Conservation (phyloP, 1,140 invertebrate genomes). For the Patella vulgata region DNA sequence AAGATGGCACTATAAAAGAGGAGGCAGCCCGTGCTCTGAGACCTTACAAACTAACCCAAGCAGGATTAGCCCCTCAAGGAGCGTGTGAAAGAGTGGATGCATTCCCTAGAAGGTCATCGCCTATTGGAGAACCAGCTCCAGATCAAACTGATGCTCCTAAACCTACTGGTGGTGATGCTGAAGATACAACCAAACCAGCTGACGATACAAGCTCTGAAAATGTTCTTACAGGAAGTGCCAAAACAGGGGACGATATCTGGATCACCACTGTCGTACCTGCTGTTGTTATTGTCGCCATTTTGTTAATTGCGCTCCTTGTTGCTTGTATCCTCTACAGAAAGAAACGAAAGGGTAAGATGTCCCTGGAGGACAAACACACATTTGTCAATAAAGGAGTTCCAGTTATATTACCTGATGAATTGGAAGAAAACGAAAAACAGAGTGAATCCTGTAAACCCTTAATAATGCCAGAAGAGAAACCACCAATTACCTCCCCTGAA, state of each 20-base stretch:
- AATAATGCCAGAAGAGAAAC: constrained; percentile 92
- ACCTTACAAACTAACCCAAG: constrained; percentile 74
- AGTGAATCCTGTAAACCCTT: constrained; percentile 86
- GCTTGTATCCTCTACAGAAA: constrained; percentile 89
- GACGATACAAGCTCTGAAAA: constrained; percentile 17
- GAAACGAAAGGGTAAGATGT: constrained; percentile 84
- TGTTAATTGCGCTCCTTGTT: constrained; percentile 84
- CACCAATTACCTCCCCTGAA: constrained; percentile 82
- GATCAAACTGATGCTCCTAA: constrained; percentile 1
- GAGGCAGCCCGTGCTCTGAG: constrained; percentile 78
- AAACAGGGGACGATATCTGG: constrained; percentile 77
- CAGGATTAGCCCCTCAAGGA: constrained; percentile 77
- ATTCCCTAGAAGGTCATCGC: constrained; percentile 26
- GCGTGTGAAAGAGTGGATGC: constrained; percentile 73
- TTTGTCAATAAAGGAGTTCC: constrained; percentile 91
- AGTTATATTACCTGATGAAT: constrained; percentile 91
- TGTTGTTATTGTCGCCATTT: constrained; percentile 88
- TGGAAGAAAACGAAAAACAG: constrained; percentile 87
- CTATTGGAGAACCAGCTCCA: not conserved
- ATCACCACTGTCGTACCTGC: constrained; percentile 91
- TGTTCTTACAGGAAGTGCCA: constrained; percentile 28
- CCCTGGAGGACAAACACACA: constrained; percentile 74
- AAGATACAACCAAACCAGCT: constrained; percentile 3
- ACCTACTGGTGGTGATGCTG: not conserved
- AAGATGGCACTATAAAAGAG: constrained; percentile 68